A percentile compares a stretch with the other conserved stretches of the same genome.
Conservation (phyloP, 2,113 vertebrate species). For the Pangasianodon gigas region DNA sequence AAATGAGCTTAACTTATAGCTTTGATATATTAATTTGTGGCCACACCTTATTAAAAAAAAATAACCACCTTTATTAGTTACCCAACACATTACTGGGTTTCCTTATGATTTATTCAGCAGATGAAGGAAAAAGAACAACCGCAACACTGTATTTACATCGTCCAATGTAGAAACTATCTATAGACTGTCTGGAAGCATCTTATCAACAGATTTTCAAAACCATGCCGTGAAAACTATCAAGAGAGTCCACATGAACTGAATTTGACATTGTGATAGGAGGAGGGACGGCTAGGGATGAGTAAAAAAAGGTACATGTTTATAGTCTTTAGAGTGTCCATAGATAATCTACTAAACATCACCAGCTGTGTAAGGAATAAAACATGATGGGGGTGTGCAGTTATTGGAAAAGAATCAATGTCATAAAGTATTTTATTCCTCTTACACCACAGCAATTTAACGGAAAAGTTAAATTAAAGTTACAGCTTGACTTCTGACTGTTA, state of each 20-base stretch:
- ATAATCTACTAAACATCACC: background rate
- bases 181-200: constrained; percentile 48
- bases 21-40: background rate
- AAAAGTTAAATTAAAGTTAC: background rate
- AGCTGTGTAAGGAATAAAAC: background rate
- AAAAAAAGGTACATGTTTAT: no score
- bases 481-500: background rate
- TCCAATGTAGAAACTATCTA: background rate
- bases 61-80: background rate
- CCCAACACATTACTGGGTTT: background rate
- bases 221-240: background rate
- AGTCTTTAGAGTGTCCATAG: no score
- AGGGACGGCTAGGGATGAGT: background rate
- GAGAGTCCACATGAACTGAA: constrained; percentile 27
- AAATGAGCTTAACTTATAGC: background rate
- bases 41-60: background rate
- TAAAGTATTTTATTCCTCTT: background rate
- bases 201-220: constrained; percentile 9
- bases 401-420: background rate
- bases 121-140: background rate
- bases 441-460: background rate
- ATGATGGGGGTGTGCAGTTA: background rate
- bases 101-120: background rate
- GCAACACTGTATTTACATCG: background rate
- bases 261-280: background rate